A percentile compares a stretch with the other conserved stretches of the same genome.
Evolutionary conservation across 2,888 invertebrate genomes (phyloP).

Genomic region (Chloroclysta siterata): DNA sequence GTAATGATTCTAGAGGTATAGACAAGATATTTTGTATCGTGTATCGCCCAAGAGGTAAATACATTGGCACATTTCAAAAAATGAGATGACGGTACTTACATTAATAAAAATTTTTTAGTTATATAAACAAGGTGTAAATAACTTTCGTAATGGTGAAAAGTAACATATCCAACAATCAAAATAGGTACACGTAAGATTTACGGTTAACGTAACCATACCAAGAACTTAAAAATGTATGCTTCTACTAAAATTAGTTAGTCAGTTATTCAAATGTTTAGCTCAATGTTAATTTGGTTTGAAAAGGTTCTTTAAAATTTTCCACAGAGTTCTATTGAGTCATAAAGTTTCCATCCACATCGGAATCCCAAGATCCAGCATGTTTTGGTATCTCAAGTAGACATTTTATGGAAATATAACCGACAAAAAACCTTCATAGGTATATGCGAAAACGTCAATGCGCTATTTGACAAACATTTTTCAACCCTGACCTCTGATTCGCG

Average conservation of each 20-base stretch:
- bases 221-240: too few relatives aligned
- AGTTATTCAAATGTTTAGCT: background rate
- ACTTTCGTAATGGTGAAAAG: too few relatives aligned
- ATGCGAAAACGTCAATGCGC: constrained; percentile 23
- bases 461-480: constrained; percentile 19
- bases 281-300: background rate
- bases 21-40: too few relatives aligned
- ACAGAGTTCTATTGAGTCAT: background rate
- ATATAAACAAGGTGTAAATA: too few relatives aligned
- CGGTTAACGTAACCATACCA: too few relatives aligned
- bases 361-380: background rate
- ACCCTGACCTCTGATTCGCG: constrained; percentile 23
- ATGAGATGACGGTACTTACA: too few relatives aligned
- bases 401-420: constrained; percentile 14
- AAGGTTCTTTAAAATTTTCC: background rate
- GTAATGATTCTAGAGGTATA: too few relatives aligned
- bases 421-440: constrained; percentile 23
- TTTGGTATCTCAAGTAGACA: background rate
- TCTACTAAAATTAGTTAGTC: background rate
- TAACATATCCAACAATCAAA: too few relatives aligned
- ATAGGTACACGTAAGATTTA: too few relatives aligned
- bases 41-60: too few relatives aligned
- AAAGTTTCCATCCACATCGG: background rate
- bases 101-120: too few relatives aligned
- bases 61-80: too few relatives aligned